Conservation (phyloP, 2,888 invertebrate genomes). For the Cephonodes hylas region DNA sequence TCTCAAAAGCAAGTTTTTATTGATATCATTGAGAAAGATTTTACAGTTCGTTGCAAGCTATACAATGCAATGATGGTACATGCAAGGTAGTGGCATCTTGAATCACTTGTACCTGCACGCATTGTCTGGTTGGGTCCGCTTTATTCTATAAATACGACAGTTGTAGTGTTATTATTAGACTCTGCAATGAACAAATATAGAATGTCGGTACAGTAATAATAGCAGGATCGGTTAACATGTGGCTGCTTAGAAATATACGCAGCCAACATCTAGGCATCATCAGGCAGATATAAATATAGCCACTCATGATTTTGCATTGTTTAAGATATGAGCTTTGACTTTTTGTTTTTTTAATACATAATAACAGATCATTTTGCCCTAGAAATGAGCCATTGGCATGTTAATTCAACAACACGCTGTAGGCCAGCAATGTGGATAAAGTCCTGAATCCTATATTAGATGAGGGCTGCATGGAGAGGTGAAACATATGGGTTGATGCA, state of each 20-base stretch:
- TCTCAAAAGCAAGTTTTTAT: background rate
- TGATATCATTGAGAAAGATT: background rate
- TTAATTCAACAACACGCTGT: too few relatives aligned
- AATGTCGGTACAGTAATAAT: background rate
- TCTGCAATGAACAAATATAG: background rate
- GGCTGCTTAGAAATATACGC: too few relatives aligned
- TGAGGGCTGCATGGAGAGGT: too few relatives aligned
- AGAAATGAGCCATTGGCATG: too few relatives aligned
- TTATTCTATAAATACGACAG: conserved; percentile 2
- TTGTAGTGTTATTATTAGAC: background rate
- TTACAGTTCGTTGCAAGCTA: background rate
- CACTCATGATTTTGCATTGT: background rate
- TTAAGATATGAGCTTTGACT: background rate
- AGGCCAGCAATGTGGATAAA: too few relatives aligned
- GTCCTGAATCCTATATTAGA: too few relatives aligned
- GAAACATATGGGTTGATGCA: too few relatives aligned
- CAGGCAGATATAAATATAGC: background rate
- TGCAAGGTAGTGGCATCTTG: background rate
- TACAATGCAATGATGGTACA: background rate
- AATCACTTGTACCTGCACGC: background rate
- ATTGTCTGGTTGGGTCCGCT: background rate
- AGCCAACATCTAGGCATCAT: too few relatives aligned
- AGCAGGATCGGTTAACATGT: background rate
- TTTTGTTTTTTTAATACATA: too few relatives aligned
- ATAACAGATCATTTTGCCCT: too few relatives aligned